Conservation (phyloP, 2,888 invertebrate genomes). For the Thereva unica region DNA sequence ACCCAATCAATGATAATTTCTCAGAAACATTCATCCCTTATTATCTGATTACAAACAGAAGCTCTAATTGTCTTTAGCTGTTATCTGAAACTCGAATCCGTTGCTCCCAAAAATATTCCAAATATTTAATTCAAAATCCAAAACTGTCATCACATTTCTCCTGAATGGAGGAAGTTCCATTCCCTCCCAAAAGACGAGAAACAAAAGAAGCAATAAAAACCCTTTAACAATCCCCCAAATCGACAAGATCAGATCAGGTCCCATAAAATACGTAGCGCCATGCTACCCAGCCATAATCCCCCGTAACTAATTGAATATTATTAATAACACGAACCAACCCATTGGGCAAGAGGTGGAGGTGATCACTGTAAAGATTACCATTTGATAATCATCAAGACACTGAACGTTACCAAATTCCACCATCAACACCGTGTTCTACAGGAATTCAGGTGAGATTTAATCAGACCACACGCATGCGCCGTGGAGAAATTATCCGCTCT, state of each 20-base stretch:
- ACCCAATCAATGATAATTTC: too few relatives aligned
- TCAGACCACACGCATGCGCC: constrained; percentile 21
- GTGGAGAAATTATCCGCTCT: constrained; percentile 11
- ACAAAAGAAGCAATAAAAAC: too few relatives aligned
- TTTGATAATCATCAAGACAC: background rate
- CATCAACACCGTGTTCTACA: constrained; percentile 13
- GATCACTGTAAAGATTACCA: constrained; percentile 18
- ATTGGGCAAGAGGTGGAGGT: constrained; percentile 7
- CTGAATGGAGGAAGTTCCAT: too few relatives aligned
- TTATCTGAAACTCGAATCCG: too few relatives aligned
- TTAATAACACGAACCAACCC: constrained; percentile 24
- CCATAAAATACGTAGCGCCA: constrained; percentile 5
- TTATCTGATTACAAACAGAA: too few relatives aligned
- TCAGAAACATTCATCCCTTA: too few relatives aligned
- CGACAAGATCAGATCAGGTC: background rate
- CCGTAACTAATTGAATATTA: constrained; percentile 34
- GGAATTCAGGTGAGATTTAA: constrained; percentile 10
- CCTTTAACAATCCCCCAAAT: too few relatives aligned
- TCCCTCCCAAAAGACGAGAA: too few relatives aligned
- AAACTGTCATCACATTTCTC: too few relatives aligned
- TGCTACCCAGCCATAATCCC: constrained; percentile 13
- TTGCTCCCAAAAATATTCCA: too few relatives aligned
- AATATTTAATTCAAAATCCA: too few relatives aligned
- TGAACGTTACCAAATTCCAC: constrained; percentile 27
- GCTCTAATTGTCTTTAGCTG: too few relatives aligned